Evolutionary conservation across 2,113 vertebrate species (phyloP).

Genomic region (Nothobranchius kuhntae): DNA sequence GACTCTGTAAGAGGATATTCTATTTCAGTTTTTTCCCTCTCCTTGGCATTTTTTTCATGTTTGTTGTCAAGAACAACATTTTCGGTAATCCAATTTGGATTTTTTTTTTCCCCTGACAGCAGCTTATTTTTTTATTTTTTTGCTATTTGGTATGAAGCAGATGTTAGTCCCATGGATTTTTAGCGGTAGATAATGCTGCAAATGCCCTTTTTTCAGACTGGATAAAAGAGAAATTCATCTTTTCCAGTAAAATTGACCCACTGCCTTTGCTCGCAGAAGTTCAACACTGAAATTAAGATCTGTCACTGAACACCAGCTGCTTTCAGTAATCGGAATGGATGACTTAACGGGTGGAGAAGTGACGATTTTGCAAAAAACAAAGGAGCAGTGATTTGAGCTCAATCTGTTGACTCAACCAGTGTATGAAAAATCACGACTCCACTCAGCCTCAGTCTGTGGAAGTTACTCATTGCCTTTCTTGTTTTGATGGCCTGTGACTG

Average conservation of each 20-base stretch:
- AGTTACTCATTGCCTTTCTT: slow-evolving; percentile 47
- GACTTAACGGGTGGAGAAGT: slow-evolving; percentile 40
- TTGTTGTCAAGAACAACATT: slow-evolving; percentile 77
- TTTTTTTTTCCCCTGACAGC: slow-evolving; percentile 54
- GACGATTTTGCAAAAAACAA: slow-evolving; percentile 29
- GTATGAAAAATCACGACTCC: slow-evolving; percentile 54
- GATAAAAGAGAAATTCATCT: slow-evolving; percentile 39
- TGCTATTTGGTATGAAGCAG: slow-evolving; percentile 64
- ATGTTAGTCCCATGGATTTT: slow-evolving; percentile 69
- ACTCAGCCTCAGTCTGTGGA: slow-evolving; percentile 46
- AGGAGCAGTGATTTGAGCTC: slow-evolving; percentile 54
- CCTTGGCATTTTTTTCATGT: slow-evolving; percentile 48
- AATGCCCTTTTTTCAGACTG: slow-evolving; percentile 41
- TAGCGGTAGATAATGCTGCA: slow-evolving; percentile 51
- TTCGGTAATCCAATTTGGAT: slow-evolving; percentile 79
- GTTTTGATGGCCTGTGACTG: slow-evolving; percentile 52
- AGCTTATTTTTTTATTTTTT: slow-evolving; percentile 44
- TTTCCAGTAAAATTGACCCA: slow-evolving; percentile 39
- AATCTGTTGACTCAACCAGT: slow-evolving; percentile 43
- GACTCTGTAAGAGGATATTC: slow-evolving; percentile 80
- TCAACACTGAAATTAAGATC: slow-evolving; percentile 52
- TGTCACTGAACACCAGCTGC: slow-evolving; percentile 50
- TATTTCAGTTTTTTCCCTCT: slow-evolving; percentile 64
- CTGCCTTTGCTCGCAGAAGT: slow-evolving; percentile 33
- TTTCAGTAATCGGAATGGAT: slow-evolving; percentile 57